Evolutionary conservation across 2,797 vertebrate species (phyloP).

Genomic region (Dipus sagitta): DNA sequence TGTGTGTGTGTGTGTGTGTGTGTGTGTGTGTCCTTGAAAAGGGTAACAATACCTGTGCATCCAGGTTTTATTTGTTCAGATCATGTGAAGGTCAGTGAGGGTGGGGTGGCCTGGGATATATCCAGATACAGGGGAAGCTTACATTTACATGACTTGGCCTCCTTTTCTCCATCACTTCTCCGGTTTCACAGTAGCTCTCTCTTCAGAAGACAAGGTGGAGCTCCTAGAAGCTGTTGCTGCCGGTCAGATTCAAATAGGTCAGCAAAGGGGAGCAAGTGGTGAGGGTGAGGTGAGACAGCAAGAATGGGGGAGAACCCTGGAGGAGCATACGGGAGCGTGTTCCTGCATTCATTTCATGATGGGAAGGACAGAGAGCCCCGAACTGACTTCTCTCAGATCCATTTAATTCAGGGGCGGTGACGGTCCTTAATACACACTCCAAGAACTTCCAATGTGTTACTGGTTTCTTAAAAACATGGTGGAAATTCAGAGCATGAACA

Average conservation of each 20-base stretch:
- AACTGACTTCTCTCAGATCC: slow-evolving; percentile 34
- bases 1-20: not conserved
- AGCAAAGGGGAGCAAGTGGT: not conserved
- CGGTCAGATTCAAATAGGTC: not conserved
- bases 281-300: not conserved
- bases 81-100: slow-evolving; percentile 55
- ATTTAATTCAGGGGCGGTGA: slow-evolving; percentile 56
- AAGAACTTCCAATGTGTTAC: slow-evolving; percentile 63
- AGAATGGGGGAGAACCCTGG: too few species aligned
- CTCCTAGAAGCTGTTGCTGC: not conserved
- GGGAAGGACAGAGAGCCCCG: not conserved
- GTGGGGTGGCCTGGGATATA: not conserved
- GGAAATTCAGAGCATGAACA: not conserved
- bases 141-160: not conserved
- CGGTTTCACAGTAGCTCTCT: not conserved
- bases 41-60: not conserved
- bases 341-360: slow-evolving; percentile 67
- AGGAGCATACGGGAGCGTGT: not conserved
- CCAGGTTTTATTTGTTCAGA: not conserved
- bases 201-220: not conserved
- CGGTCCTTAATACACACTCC: slow-evolving; percentile 51
- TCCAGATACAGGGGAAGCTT: not conserved
- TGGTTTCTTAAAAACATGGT: slow-evolving; percentile 40
- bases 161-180: not conserved
- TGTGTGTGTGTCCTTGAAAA: not conserved